A percentile compares a stretch with the other conserved stretches of the same genome.
Evolutionary conservation across 2,797 vertebrate species (phyloP).

Genomic region (Heliangelus exortis): DNA sequence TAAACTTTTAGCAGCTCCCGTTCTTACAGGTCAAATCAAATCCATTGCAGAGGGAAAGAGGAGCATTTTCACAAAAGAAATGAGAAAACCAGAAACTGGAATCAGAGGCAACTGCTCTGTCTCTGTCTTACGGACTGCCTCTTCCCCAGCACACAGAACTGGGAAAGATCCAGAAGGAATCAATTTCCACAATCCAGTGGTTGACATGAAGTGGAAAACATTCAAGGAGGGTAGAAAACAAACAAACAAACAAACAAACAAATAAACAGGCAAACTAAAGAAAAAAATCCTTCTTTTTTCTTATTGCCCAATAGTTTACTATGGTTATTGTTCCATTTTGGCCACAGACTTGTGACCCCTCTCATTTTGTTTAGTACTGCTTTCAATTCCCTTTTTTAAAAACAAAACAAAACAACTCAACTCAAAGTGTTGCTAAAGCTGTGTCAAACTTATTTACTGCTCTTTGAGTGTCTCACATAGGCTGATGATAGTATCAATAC

Average conservation of each 20-base stretch:
- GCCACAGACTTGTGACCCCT: conserved; percentile 59
- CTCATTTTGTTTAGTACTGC: conserved; percentile 59
- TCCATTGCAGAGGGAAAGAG: background rate
- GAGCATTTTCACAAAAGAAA: conserved; percentile 6
- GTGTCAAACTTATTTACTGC: conserved; percentile 51
- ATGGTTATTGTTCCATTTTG: conserved; percentile 70
- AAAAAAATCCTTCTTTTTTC: conserved; percentile 41
- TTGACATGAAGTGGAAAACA: conserved; percentile 71
- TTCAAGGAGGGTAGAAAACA: conserved; percentile 66
- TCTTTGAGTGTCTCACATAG: background rate
- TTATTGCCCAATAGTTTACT: conserved; percentile 70
- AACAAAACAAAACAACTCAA: conserved; percentile 64
- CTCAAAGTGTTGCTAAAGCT: conserved; percentile 54
- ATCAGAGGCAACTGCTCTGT: conserved; percentile 4
- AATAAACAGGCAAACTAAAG: conserved; percentile 32
- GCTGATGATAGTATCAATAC: background rate
- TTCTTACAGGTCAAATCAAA: background rate
- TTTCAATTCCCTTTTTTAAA: conserved; percentile 66
- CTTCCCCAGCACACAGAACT: conserved; percentile 18
- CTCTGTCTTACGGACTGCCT: background rate
- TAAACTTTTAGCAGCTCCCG: background rate
- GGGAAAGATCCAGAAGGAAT: conserved; percentile 66
- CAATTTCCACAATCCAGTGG: conserved; percentile 61
- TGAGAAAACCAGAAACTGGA: background rate
- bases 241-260: conserved; percentile 68